Evolutionary conservation across 2,888 invertebrate genomes (phyloP).

Genomic region (Nephrotoma appendiculata): DNA sequence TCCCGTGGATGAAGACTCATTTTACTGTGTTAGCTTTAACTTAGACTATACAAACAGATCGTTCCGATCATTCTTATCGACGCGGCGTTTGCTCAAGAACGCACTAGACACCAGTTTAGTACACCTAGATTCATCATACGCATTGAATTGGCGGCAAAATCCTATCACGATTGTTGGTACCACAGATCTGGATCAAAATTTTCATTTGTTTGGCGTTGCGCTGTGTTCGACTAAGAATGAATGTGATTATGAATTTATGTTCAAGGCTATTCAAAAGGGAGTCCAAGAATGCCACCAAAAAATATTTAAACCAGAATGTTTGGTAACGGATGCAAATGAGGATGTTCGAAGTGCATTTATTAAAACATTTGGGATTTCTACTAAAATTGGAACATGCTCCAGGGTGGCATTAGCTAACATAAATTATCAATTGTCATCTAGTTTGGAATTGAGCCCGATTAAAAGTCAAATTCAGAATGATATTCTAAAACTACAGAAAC

Average conservation of each 20-base stretch:
- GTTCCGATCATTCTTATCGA: neutral
- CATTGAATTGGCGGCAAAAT: neutral
- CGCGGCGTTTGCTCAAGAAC: neutral
- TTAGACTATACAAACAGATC: neutral
- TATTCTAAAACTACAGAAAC: neutral
- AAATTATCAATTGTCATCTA: neutral
- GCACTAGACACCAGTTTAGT: neutral
- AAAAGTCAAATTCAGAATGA: neutral
- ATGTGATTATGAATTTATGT: neutral
- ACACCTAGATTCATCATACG: conserved; percentile 10
- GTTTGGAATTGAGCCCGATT: neutral
- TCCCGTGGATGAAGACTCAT: neutral
- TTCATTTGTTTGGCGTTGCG: neutral
- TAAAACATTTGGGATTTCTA: neutral
- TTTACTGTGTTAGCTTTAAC: neutral
- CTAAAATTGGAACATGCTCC: neutral
- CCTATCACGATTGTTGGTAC: neutral
- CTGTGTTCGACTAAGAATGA: neutral
- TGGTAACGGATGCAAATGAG: neutral
- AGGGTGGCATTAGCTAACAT: neutral
- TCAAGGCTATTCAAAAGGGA: neutral
- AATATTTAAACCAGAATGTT: neutral
- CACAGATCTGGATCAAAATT: neutral
- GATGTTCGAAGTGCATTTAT: neutral
- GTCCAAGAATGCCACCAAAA: neutral